Percentiles rank a stretch among this genome's conserved stretches.
phyloP scores from a whole-genome alignment of 2,797 vertebrate species.

The Thaleichthys pacificus region DNA sequence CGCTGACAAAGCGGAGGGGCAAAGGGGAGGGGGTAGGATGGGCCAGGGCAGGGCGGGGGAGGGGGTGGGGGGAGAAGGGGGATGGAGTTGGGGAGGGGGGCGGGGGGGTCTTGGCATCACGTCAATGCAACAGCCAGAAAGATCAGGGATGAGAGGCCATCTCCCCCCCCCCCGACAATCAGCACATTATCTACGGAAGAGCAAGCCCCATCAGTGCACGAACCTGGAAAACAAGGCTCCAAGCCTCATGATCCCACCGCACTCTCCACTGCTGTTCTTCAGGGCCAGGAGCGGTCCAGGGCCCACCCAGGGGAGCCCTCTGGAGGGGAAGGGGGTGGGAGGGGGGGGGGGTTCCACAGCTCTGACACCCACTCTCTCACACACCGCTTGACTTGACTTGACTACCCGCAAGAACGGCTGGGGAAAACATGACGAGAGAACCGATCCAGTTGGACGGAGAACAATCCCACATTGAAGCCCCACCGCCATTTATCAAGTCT shows the following conservation, averaged over 20 bases:
- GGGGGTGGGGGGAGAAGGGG: conserved; percentile 48
- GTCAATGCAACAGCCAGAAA: conserved; percentile 69
- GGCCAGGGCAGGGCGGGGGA: conserved; percentile 50
- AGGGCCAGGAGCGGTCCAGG: conserved; percentile 46
- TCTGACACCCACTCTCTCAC: conserved; percentile 47
- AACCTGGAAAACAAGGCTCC: conserved; percentile 53
- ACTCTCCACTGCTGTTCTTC: conserved; percentile 29
- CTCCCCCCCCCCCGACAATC: conserved; percentile 60
- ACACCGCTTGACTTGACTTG: conserved; percentile 11
- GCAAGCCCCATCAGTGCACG: conserved; percentile 60
- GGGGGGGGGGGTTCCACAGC: conserved; percentile 2
- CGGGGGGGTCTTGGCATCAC: conserved; percentile 66
- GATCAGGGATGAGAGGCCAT: conserved; percentile 61
- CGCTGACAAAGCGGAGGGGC: conserved; percentile 62
- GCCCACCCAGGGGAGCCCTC: conserved; percentile 51
- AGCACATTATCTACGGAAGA: conserved; percentile 57
- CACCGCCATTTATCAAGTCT: conserved; percentile 10
- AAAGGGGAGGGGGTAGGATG: conserved; percentile 50
- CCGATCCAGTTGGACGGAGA: conserved; percentile 51
- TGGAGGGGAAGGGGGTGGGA: neutral
- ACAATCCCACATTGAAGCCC: conserved; percentile 51
- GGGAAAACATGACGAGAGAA: conserved; percentile 48
- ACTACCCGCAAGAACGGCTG: conserved; percentile 50
- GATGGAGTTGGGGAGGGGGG: conserved; percentile 14
- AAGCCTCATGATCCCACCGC: conserved; percentile 14